Evolutionary conservation across 1,140 invertebrate genomes (phyloP).

Genomic region (Drosophila leontia): DNA sequence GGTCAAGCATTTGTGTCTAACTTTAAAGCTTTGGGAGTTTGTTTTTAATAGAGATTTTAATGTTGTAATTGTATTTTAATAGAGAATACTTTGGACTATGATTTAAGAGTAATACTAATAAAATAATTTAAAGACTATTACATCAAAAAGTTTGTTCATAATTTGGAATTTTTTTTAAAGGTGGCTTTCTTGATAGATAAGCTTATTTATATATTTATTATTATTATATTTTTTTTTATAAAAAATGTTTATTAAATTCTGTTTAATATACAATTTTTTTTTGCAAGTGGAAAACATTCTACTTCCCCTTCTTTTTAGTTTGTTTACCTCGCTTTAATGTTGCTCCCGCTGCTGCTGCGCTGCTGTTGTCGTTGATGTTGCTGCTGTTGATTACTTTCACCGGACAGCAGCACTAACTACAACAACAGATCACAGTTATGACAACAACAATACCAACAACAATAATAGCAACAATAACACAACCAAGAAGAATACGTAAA

Average conservation of each 20-base stretch:
- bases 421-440: slow-evolving; percentile 70
- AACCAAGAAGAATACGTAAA: slow-evolving; percentile 37
- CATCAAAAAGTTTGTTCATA: background rate
- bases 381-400: slow-evolving; percentile 78
- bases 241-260: no score
- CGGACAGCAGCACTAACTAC: slow-evolving; percentile 65
- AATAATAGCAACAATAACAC: slow-evolving; percentile 24
- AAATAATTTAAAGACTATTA: background rate
- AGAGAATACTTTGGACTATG: background rate
- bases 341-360: slow-evolving; percentile 21
- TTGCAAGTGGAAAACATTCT: slow-evolving; percentile 62
- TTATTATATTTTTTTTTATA: no score
- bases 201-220: no score
- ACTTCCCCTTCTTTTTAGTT: slow-evolving; percentile 22
- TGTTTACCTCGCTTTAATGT: slow-evolving; percentile 39
- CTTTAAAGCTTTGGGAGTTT: background rate
- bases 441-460: slow-evolving; percentile 56
- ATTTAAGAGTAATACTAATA: background rate
- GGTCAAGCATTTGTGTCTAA: slow-evolving; percentile 13
- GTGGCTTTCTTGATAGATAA: no score
- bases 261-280: slow-evolving; percentile 27
- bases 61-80: background rate
- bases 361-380: slow-evolving; percentile 38
- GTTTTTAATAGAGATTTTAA: background rate
- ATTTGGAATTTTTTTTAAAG: background rate